phyloP scores from a whole-genome alignment of 2,888 invertebrate species.

The Pterostichus madidus region DNA sequence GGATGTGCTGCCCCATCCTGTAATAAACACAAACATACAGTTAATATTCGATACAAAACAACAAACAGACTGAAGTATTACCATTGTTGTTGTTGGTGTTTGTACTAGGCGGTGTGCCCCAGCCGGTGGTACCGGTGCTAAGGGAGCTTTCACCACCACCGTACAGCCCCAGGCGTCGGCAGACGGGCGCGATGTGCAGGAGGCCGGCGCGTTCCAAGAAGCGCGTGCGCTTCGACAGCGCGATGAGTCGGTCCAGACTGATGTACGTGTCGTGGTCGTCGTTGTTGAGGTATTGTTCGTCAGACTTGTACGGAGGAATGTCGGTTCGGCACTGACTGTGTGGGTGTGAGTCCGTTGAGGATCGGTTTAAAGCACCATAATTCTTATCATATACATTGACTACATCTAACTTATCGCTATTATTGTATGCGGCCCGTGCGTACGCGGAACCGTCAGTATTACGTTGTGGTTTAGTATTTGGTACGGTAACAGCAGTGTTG shows the following conservation, averaged over 20 bases:
- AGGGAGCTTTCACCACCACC: constrained; percentile 92
- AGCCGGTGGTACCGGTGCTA: constrained; percentile 86
- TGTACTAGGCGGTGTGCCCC: constrained; percentile 86
- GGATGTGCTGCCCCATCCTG: constrained; percentile 78
- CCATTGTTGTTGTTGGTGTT: constrained; percentile 78
- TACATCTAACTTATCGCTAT: constrained; percentile 76
- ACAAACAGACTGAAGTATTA: too few relatives aligned
- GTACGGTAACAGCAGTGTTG: constrained; percentile 78
- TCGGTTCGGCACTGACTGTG: constrained; percentile 79
- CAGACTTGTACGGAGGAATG: constrained; percentile 78
- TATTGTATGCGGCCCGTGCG: constrained; percentile 79
- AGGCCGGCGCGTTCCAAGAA: constrained; percentile 69
- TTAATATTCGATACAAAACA: too few relatives aligned
- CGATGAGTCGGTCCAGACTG: constrained; percentile 63
- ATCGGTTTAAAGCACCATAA: constrained; percentile 78
- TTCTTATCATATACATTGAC: constrained; percentile 70
- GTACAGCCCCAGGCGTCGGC: constrained; percentile 81
- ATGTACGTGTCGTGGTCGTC: constrained; percentile 69
- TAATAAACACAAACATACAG: too few relatives aligned
- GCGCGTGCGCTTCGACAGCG: constrained; percentile 71
- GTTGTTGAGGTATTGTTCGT: constrained; percentile 74
- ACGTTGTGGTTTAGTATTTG: constrained; percentile 77
- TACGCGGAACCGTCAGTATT: constrained; percentile 79
- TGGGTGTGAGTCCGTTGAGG: constrained; percentile 70
- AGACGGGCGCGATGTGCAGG: neutral